phyloP scores from a whole-genome alignment of 53 echinoderm and acorn worm species.

The Henricia sp. region DNA sequence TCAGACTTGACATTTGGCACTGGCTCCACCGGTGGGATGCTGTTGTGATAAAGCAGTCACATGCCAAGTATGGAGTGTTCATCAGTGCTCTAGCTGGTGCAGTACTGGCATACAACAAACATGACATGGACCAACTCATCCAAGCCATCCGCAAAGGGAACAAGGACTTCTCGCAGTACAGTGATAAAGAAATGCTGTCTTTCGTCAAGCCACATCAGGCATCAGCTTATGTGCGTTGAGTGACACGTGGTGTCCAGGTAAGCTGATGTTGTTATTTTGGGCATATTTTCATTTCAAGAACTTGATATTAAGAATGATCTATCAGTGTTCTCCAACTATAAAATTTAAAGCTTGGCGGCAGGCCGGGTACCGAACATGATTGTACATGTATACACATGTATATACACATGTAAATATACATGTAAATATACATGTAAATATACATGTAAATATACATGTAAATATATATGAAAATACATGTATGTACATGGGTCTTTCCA shows the following conservation, averaged over 20 bases:
- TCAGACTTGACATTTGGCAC: slow-evolving; percentile 71
- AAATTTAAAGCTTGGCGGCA: no score
- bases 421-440: no score
- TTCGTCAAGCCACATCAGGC: slow-evolving; percentile 62
- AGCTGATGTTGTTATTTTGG: slow-evolving; percentile 36
- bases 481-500: no score
- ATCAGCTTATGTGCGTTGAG: slow-evolving; percentile 47
- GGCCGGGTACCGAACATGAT: no score
- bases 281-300: background rate
- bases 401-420: no score
- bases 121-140: slow-evolving; percentile 63
- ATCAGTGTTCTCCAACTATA: no score
- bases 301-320: background rate
- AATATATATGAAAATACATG: no score
- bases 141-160: slow-evolving; percentile 58
- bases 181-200: slow-evolving; percentile 65
- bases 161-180: slow-evolving; percentile 36
- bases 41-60: slow-evolving; percentile 67
- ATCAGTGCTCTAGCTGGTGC: slow-evolving; percentile 75
- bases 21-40: slow-evolving; percentile 72
- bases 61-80: slow-evolving; percentile 70
- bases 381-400: no score
- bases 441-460: no score
- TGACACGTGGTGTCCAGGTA: slow-evolving; percentile 64
- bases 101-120: slow-evolving; percentile 66